A percentile compares a stretch with the other conserved stretches of the same genome.
Evolutionary conservation across 2,888 invertebrate species (phyloP).

Genomic region (Polia nebulosa): DNA sequence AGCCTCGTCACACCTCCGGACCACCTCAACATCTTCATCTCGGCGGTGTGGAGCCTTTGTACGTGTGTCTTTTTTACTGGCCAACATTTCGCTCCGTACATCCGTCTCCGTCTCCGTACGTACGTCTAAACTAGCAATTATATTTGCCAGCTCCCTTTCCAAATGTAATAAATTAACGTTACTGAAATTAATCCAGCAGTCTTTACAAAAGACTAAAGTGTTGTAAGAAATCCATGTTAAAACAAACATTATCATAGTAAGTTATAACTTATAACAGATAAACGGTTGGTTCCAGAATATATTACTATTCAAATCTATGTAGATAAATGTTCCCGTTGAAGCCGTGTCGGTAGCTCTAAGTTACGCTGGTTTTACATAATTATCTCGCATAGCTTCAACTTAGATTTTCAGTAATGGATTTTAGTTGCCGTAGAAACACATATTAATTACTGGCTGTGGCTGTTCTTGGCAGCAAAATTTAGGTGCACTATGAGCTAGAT

Average conservation of each 20-base stretch:
- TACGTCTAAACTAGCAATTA: too few species aligned
- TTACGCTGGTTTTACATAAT: constrained; percentile 2
- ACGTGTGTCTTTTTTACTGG: too few species aligned
- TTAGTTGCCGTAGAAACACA: background rate
- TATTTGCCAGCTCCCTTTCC: background rate
- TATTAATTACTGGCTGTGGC: background rate
- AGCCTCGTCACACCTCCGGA: too few species aligned
- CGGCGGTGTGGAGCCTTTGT: too few species aligned
- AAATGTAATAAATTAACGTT: background rate
- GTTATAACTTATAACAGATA: background rate
- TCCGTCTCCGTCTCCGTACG: too few species aligned
- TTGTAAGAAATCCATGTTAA: background rate
- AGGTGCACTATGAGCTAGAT: background rate
- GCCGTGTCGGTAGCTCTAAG: background rate
- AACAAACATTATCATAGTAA: background rate
- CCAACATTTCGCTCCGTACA: too few species aligned
- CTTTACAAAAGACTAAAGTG: background rate
- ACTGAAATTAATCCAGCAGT: background rate
- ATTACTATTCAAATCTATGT: constrained; percentile 43
- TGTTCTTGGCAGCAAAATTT: background rate
- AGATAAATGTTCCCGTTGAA: constrained; percentile 25
- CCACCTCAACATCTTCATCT: too few species aligned
- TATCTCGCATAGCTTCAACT: constrained; percentile 6
- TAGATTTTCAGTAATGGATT: constrained; percentile 7
- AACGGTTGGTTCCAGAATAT: background rate